phyloP scores from a whole-genome alignment of 1,140 invertebrate species.

The Zaprionus gabonicus region DNA sequence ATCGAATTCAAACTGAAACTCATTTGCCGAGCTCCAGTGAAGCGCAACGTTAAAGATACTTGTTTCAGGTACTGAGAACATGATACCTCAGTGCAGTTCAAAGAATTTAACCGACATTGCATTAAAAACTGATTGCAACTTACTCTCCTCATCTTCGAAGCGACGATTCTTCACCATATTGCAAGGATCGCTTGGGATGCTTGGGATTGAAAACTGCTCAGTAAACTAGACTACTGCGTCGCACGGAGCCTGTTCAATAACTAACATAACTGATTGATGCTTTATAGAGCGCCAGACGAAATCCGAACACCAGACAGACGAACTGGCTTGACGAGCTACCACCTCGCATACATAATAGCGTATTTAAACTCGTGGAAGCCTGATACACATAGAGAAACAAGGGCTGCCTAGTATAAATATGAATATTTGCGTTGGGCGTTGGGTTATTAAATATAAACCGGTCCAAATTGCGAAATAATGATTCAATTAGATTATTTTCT shows the following conservation, averaged over 20 bases:
- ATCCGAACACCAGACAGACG: not conserved
- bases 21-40: slow-evolving; percentile 1
- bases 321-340: slow-evolving; percentile 9
- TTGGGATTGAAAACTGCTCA: slow-evolving; percentile 17
- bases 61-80: not conserved
- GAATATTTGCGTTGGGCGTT: too few relatives aligned
- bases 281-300: slow-evolving; percentile 32
- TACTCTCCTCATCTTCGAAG: slow-evolving; percentile 65
- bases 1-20: not conserved
- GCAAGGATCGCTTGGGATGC: slow-evolving; percentile 6
- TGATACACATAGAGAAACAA: not conserved
- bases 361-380: not conserved
- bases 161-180: slow-evolving; percentile 70
- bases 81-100: not conserved
- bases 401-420: not conserved
- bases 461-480: too few relatives aligned
- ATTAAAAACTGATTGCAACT: not conserved
- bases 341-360: not conserved
- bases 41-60: slow-evolving; percentile 5
- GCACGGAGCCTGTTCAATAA: slow-evolving; percentile 57
- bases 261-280: slow-evolving; percentile 71
- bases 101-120: not conserved
- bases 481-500: too few relatives aligned
- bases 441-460: too few relatives aligned
- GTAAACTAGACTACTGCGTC: slow-evolving; percentile 46